phyloP scores from a whole-genome alignment of 2,888 invertebrate species.

The Sphaerophoria rueppellii region DNA sequence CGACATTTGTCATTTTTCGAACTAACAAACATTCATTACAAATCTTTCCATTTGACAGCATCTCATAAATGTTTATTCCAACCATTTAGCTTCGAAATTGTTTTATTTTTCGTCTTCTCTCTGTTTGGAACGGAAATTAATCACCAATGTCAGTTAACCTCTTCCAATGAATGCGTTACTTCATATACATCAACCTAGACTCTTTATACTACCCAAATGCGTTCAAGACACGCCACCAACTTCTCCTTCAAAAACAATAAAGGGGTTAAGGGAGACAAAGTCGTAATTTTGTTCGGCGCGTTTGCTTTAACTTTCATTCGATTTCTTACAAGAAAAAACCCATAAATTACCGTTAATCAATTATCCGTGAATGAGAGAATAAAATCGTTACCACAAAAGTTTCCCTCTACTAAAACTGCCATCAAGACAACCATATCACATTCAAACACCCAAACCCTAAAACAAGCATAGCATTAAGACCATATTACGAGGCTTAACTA shows the following conservation, averaged over 20 bases:
- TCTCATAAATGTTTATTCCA: slow-evolving; percentile 16
- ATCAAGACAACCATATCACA: background rate
- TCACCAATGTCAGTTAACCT: slow-evolving; percentile 21
- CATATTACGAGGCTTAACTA: slow-evolving; percentile 14
- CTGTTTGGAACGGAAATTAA: slow-evolving; percentile 11
- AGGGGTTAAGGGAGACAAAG: slow-evolving; percentile 33
- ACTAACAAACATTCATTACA: slow-evolving; percentile 16
- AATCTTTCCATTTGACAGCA: slow-evolving; percentile 6
- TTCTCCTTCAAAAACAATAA: slow-evolving; percentile 13
- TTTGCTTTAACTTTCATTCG: slow-evolving; percentile 61
- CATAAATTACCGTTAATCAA: slow-evolving; percentile 71
- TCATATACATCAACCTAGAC: slow-evolving; percentile 13
- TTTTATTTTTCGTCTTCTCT: background rate
- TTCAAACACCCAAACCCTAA: background rate
- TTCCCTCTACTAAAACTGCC: slow-evolving; percentile 22
- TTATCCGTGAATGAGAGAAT: slow-evolving; percentile 68
- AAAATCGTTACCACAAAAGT: slow-evolving; percentile 58
- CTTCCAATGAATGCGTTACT: slow-evolving; percentile 26
- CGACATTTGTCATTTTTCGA: slow-evolving; percentile 20
- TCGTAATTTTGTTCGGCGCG: slow-evolving; percentile 38
- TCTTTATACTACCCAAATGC: background rate
- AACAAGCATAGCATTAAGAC: background rate
- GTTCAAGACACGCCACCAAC: background rate
- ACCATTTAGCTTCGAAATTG: background rate
- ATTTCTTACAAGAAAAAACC: slow-evolving; percentile 39